Base-by-base conservation (phyloP, 2,888 invertebrate genomes). In the Pycnomerus fuliginosus region DNA sequence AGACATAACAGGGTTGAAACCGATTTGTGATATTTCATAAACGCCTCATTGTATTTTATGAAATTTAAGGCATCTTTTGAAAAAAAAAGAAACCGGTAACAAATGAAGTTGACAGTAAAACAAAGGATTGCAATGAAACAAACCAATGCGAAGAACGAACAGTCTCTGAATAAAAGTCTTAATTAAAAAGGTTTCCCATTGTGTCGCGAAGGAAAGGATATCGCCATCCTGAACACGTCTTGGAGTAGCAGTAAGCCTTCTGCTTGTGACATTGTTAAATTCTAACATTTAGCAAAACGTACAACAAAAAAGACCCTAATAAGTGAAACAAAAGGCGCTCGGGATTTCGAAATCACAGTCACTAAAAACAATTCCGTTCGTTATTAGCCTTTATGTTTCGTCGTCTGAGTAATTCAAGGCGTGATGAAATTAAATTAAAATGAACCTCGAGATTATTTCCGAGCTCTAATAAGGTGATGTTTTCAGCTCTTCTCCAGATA, bases 351-450 rank as follows among this genome's bases (percentile, higher is more conserved):
- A 36, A 36, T 30, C 32, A 31, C 31, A 36, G 36, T 16, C 28
- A 34, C 16, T 34, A 34, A 34, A 29, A 16, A 41, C 41, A 41
- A 34, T 41, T 40, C 20, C 33, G 40, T 33, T 33, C 33, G 25
- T 33, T 27, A 40, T 40, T 40, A 40, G 40, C 28, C 22, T 16
- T 32, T 33, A 33, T 33, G 28, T 40, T 33, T 28, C 40, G 32
- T 17, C 20, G 27, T 40, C 33, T 40, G 4, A 16, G 4, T n/a
- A 25, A 13, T 36, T 27, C 20, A 22, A 24, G 38, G 14, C 23
- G 34, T 39, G 39, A 44, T 39, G 24, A 30, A 45, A 40, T 45
- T 35, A 45, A 41, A 45, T 39, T 44, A 39, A 33, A 39, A 38
- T 29, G 39, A 44, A 44, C 33, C 38, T 29, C 34, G 17, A 15